Base-by-base conservation (phyloP, 2,888 invertebrate genomes). In the Seira sanloemensis region DNA sequence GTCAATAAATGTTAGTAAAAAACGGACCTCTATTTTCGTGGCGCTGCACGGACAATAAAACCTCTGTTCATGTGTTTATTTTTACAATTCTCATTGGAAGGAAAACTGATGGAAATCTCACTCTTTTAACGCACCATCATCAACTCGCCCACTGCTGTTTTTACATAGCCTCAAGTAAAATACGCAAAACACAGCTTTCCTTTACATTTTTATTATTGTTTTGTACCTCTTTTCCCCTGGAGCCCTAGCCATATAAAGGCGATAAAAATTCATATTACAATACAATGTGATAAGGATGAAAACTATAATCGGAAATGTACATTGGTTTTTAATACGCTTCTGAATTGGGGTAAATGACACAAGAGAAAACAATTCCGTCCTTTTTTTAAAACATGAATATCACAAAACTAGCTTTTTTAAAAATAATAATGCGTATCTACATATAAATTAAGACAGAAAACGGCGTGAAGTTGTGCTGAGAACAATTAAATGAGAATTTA, bases 401-500 rank as follows among this genome's bases (percentile, higher is more conserved):
- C 5, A 37, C 37, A 5, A 9, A 37, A 12, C 5, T 37, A 37
- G 37, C 5, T 9, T 9, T 9, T 37, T 37, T 9, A 5, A 37
- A 9, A 37, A 37, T 9, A 12, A 12, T 9, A 12, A 37, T 12
- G 37, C 12, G 37, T n/a, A n/a, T n/a, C n/a, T 37, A 37, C 37
- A 37, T 12, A 37, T 9, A 37, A 9, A 9, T 37, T 37, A 9
- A 37, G 37, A 37, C 37, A 9, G 12, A 37, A 37, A 12, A 9
- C 37, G 5, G 37, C 37, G 7, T 37, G 5, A 5, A 37, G 7
- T 37, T 37, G 73, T 79, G 79, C 73, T 79, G 58, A 79, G 73
- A 73, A 67, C 74, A 79, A 79, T 79, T 79, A 79, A 79, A 79
- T 73, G 27, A 67, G 73, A 79, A 74, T 79, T 79, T 73, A 68